These are phyloP conservation scores for Shargacucullia verbasci DNA, from an alignment of 2,888 invertebrate genomes.

Conservation along the genomic window DNA sequence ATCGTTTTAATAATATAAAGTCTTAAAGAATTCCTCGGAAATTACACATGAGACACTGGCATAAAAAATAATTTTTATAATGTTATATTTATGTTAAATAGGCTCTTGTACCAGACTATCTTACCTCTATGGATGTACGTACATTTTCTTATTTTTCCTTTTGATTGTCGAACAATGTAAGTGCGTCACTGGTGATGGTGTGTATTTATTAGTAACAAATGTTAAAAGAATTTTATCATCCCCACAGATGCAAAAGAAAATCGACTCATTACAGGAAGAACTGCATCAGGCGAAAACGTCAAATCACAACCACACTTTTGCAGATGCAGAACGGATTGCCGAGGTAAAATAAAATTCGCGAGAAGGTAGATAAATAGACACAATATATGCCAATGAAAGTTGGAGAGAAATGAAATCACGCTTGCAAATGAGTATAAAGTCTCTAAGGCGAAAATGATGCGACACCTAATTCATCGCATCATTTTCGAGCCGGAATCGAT, in stretches of 20 bases:
- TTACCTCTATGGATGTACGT: conserved; percentile 4
- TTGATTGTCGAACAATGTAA: conserved; percentile 48
- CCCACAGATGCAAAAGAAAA: conserved; percentile 86
- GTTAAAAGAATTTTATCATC: conserved; percentile 31
- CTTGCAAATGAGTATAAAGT: too few relatives aligned
- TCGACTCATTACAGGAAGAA: conserved; percentile 82
- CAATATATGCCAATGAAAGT: too few relatives aligned
- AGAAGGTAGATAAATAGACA: too few relatives aligned
- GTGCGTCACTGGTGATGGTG: conserved; percentile 62
- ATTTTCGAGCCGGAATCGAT: too few relatives aligned
- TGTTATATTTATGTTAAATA: neutral
- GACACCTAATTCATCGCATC: too few relatives aligned
- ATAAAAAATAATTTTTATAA: too few relatives aligned
- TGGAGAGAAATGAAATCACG: too few relatives aligned
- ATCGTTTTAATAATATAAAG: too few relatives aligned
- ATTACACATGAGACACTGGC: too few relatives aligned
- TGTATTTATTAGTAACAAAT: conserved; percentile 20
- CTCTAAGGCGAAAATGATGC: too few relatives aligned
- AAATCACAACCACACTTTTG: conserved; percentile 76
- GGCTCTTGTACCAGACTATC: conserved; percentile 12
- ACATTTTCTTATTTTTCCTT: conserved; percentile 28
- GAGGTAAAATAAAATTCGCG: conserved; percentile 60
- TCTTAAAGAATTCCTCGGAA: too few relatives aligned
- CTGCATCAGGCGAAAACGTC: conserved; percentile 74
- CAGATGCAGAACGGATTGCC: conserved; percentile 76